These are phyloP conservation scores for Liolophura sinensis DNA, from an alignment of 1,140 invertebrate genomes.

Conservation along the genomic window DNA sequence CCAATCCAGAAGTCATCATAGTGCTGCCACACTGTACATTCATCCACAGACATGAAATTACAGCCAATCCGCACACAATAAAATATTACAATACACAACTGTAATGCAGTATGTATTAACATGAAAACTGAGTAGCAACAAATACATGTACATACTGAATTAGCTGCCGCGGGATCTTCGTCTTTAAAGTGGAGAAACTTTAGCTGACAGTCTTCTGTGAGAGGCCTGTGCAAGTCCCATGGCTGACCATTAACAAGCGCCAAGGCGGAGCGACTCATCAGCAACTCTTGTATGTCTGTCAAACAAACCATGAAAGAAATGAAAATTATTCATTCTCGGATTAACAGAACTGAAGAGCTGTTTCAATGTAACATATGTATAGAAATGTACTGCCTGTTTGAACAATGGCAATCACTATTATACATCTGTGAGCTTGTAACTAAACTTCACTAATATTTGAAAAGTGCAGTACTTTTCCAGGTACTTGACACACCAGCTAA, in stretches of 20 bases:
- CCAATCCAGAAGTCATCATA: too few species aligned
- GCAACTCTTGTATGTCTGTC: constrained; percentile 75
- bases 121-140: not conserved
- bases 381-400: not conserved
- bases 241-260: constrained; percentile 76
- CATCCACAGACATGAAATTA: too few species aligned
- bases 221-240: constrained; percentile 93
- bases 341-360: not conserved
- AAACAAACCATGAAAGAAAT: not conserved
- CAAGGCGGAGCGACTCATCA: constrained; percentile 73
- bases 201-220: constrained; percentile 78
- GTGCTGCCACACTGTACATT: too few species aligned
- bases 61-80: too few species aligned
- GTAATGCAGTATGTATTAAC: not conserved
- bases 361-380: not conserved
- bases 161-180: constrained; percentile 61
- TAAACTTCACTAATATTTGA: too few species aligned
- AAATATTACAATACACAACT: not conserved
- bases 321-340: not conserved
- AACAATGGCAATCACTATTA: not conserved
- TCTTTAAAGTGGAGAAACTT: constrained; percentile 78
- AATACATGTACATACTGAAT: constrained; percentile 52
- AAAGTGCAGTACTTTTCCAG: too few species aligned
- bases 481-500: too few species aligned
- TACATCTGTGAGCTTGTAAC: too few species aligned